These are phyloP conservation scores for Chlorops oryzae DNA, from an alignment of 1,140 invertebrate genomes.

Conservation along the genomic window DNA sequence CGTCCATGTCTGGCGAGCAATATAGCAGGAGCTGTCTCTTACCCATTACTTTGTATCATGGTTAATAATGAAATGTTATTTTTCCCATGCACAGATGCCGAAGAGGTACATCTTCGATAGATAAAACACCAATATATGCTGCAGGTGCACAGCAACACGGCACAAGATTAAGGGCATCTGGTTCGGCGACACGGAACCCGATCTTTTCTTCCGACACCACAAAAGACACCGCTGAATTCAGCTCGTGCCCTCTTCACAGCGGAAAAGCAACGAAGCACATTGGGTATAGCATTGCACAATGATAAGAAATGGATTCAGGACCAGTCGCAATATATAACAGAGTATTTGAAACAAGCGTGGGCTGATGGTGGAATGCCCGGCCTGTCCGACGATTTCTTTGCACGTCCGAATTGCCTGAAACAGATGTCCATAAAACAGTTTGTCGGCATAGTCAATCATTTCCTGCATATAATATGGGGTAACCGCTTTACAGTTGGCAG, in stretches of 20 bases:
- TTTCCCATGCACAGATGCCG: no score
- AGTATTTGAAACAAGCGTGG: constrained; percentile 23
- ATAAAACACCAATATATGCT: no score
- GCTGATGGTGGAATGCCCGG: constrained; percentile 6
- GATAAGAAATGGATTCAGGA: constrained; percentile 44
- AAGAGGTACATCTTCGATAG: no score
- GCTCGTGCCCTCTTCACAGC: constrained; percentile 19
- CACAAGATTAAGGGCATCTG: no score
- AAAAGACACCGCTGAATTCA: background rate
- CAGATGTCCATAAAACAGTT: constrained; percentile 44
- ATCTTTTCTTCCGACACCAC: constrained; percentile 1
- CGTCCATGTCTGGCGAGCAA: no score
- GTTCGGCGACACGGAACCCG: background rate
- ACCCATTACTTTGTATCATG: no score
- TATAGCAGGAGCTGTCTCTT: no score
- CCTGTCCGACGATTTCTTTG: constrained; percentile 25
- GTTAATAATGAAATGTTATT: no score
- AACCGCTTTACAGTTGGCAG: constrained; percentile 26
- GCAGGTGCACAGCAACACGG: no score
- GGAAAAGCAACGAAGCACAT: constrained; percentile 21
- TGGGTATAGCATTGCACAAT: constrained; percentile 16
- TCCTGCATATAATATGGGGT: constrained; percentile 28
- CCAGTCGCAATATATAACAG: constrained; percentile 27
- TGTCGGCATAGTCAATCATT: constrained; percentile 31
- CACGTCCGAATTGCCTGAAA: constrained; percentile 19